Conservation (phyloP, 2,113 vertebrate genomes). For the Phrynocephalus versicolor region DNA sequence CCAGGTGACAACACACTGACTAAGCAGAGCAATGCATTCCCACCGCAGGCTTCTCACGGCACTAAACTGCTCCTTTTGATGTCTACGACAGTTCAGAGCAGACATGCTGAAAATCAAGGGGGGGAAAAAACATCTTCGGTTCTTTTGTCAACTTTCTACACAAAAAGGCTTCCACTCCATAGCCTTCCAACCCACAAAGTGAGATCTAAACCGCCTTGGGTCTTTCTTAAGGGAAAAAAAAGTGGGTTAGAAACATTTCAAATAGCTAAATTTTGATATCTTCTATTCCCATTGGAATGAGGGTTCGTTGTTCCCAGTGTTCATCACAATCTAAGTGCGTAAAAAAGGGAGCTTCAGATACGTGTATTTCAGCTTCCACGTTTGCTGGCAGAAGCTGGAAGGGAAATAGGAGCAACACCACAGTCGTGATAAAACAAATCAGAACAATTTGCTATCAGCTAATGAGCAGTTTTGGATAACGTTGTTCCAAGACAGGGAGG, state of each 20-base stretch:
- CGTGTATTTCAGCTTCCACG: conserved; percentile 2
- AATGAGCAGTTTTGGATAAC: conserved; percentile 39
- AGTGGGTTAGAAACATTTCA: too few species aligned
- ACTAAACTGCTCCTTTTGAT: neutral
- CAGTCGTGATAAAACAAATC: conserved; percentile 31
- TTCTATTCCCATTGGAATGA: conserved; percentile 24
- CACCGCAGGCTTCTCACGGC: fast-evolving
- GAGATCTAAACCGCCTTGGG: too few species aligned
- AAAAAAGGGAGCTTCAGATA: neutral
- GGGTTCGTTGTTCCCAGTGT: conserved; percentile 40
- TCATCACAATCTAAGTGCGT: conserved; percentile 41
- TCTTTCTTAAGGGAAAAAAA: too few species aligned
- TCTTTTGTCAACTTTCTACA: conserved; percentile 25
- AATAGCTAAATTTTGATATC: too few species aligned
- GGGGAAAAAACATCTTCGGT: neutral
- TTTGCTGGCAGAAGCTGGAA: neutral
- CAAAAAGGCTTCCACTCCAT: conserved; percentile 10
- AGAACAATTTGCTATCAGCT: conserved; percentile 51
- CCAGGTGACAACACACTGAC: neutral
- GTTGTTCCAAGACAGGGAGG: conserved; percentile 27
- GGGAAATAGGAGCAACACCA: conserved; percentile 46
- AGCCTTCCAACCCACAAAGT: too few species aligned
- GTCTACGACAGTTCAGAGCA: neutral
- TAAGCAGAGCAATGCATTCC: neutral
- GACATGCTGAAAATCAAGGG: neutral